A percentile compares a stretch with the other conserved stretches of the same genome.
Conservation (phyloP, 2,888 invertebrate genomes). For the Thymelicus lineola region DNA sequence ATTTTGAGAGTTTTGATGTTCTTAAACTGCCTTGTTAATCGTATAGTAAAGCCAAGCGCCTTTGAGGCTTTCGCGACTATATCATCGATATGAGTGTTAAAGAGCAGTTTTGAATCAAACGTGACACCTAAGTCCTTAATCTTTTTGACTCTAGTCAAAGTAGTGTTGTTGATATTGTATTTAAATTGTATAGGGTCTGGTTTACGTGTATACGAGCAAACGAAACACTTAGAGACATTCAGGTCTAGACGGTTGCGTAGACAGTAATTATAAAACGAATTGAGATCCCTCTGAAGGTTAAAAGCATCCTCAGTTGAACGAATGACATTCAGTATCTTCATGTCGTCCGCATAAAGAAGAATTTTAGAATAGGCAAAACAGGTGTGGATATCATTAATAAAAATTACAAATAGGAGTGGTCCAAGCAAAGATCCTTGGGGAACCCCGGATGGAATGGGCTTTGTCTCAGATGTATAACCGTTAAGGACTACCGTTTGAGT, state of each 20-base stretch:
- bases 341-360: not conserved
- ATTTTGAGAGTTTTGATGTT: conserved; percentile 14
- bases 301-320: not conserved
- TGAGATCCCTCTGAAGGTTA: not conserved
- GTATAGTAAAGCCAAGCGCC: conserved; percentile 2
- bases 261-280: not conserved
- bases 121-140: conserved; percentile 1
- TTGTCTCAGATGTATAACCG: not conserved
- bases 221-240: not conserved
- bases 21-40: conserved; percentile 2
- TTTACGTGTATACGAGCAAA: conserved; percentile 1
- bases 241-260: not conserved
- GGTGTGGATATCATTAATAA: not conserved
- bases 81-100: not conserved
- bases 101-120: not conserved
- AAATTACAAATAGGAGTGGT: not conserved
- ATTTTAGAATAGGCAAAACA: conserved; percentile 12
- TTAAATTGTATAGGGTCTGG: too few relatives aligned
- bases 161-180: not conserved
- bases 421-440: not conserved
- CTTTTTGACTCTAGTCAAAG: conserved; percentile 1
- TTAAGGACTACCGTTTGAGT: not conserved
- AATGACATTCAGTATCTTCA: not conserved
- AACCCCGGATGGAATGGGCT: not conserved
- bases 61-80: conserved; percentile 6